phyloP scores from a whole-genome alignment of 2,888 invertebrate species.

The Drosophila picticornis region DNA sequence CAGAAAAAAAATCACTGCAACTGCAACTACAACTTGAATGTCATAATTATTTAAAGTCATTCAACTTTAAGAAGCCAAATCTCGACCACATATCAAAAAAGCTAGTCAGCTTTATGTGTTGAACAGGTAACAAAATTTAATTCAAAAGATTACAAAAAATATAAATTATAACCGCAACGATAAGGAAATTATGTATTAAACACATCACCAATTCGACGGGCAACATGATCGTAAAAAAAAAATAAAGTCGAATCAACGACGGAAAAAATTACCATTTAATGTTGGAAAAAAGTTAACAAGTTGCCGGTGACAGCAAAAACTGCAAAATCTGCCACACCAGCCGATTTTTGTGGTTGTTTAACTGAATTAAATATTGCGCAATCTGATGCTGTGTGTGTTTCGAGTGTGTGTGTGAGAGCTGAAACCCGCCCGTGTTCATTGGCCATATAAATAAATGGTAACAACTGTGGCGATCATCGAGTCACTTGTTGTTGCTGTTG shows the following conservation, averaged over 20 bases:
- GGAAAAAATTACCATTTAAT: constrained; percentile 73
- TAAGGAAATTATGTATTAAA: constrained; percentile 81
- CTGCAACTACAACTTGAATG: constrained; percentile 52
- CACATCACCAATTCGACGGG: constrained; percentile 71
- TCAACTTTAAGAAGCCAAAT: constrained; percentile 75
- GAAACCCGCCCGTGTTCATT: constrained; percentile 73
- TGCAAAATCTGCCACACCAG: constrained; percentile 61
- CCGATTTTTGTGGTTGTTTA: constrained; percentile 71
- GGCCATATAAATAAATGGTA: constrained; percentile 80
- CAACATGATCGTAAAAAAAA: constrained; percentile 45
- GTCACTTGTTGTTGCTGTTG: constrained; percentile 18
- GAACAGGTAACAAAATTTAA: constrained; percentile 11
- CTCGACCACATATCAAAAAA: constrained; percentile 57
- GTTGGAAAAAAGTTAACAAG: constrained; percentile 73
- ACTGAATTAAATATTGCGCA: constrained; percentile 79
- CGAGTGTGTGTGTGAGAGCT: constrained; percentile 21
- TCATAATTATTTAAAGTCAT: constrained; percentile 75
- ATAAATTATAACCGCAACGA: constrained; percentile 51
- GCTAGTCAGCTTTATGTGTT: constrained; percentile 13
- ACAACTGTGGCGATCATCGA: constrained; percentile 64
- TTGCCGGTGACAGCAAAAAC: constrained; percentile 53
- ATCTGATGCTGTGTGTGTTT: constrained; percentile 34
- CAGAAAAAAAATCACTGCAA: constrained; percentile 10
- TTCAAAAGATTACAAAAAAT: constrained; percentile 16
- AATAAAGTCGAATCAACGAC: constrained; percentile 45